phyloP scores from a whole-genome alignment of 2,113 vertebrate genomes.

The Caracal caracal region DNA sequence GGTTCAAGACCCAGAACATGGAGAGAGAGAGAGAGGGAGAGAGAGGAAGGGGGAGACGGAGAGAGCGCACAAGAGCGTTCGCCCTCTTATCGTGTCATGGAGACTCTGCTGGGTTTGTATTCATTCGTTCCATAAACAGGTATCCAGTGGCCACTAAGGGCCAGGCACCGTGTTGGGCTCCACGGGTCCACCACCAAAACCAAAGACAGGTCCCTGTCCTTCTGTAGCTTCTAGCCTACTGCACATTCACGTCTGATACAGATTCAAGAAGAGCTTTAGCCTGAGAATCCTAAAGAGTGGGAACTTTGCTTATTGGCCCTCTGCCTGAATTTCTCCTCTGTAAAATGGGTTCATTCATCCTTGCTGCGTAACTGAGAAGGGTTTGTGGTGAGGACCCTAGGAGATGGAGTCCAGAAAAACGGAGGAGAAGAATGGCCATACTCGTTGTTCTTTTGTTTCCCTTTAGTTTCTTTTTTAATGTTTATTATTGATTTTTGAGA shows the following conservation, averaged over 20 bases:
- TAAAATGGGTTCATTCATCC: not conserved
- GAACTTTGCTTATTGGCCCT: not conserved
- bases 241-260: not conserved
- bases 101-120: not conserved
- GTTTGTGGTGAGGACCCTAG: not conserved
- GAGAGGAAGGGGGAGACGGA: not conserved
- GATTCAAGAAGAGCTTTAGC: not conserved
- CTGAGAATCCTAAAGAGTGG: not conserved
- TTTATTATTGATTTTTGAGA: too few relatives aligned
- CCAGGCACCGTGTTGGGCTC: not conserved
- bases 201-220: not conserved
- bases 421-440: not conserved
- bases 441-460: not conserved
- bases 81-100: fast-evolving
- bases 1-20: not conserved
- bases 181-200: not conserved
- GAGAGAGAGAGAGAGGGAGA: too few relatives aligned
- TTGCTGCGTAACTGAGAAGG: not conserved
- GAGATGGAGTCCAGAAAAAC: not conserved
- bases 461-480: too few relatives aligned
- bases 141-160: not conserved
- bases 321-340: not conserved
- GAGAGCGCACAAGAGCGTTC: not conserved
- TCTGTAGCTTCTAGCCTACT: not conserved
- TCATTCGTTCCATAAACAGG: not conserved